phyloP scores from a whole-genome alignment of 2,888 invertebrate genomes.

The Trachelus stipa region DNA sequence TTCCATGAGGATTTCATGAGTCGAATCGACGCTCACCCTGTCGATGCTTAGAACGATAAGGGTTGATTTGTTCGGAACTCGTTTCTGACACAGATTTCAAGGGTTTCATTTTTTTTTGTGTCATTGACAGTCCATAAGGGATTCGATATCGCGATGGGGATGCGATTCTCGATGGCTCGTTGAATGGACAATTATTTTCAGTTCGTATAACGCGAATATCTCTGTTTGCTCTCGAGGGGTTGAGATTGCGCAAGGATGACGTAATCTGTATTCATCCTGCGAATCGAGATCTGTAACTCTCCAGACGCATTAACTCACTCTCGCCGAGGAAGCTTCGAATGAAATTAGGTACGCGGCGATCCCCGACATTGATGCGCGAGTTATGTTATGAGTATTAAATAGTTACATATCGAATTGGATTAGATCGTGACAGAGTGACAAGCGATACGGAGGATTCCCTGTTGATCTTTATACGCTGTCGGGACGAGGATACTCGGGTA shows the following conservation, averaged over 20 bases:
- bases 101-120: neutral
- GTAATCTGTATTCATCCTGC: constrained; percentile 25
- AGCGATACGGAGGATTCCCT: neutral
- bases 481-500: neutral
- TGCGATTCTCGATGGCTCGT: neutral
- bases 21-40: neutral
- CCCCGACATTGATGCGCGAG: neutral
- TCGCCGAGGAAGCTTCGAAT: neutral
- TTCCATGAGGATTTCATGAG: neutral
- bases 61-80: neutral
- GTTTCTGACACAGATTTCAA: neutral
- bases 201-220: neutral
- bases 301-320: constrained; percentile 24
- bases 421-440: neutral
- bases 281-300: constrained; percentile 22
- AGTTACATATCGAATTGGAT: neutral
- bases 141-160: neutral
- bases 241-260: constrained; percentile 21
- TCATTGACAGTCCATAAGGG: neutral
- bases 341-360: constrained; percentile 20
- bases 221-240: constrained; percentile 15
- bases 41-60: neutral
- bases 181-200: constrained; percentile 11
- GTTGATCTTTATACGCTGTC: neutral
- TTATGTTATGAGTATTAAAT: neutral